Evolutionary conservation across 2,113 vertebrate genomes (phyloP), one percentile per base, ranked within the genome.

Genomic region (Psilopsiagon aurifrons): DNA sequence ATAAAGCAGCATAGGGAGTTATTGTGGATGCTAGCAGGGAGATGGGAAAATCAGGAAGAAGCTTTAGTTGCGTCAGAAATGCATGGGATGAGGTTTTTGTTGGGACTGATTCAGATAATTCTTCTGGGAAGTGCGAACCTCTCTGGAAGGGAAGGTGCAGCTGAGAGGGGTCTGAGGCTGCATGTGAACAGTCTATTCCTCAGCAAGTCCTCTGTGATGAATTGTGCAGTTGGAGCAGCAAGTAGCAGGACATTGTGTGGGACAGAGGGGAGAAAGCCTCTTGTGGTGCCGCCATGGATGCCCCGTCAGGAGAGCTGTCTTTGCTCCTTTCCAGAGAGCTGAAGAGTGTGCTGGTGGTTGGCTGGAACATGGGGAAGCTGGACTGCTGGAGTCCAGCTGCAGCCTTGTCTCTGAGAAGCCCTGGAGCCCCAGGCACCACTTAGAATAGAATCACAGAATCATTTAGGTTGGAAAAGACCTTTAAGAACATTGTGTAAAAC

Each of bases 381-480:
- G 43, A 43, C 27, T 59, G 44, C 57, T 24, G 79, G 74, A 52
- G 54, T 91, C 76, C 51, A 88, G 66, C 51, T 74, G 57, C 68
- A 57, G 24, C n/a, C 25, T 83, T 64, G 13, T 88, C 41, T 75
- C 52, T 41, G 54, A 74, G 90, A 63, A 66, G 29, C 35, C 31
- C 6, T 46, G 66, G 20, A 84, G 37, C 54, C 44, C 19, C 47
- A 75, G 57, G 51, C 80, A 81, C 51, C 43, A 13, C 52, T 81
- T 6, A 3, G 57, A 94, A 51, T 63, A 67, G 64, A 78, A 74
- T 78, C 9, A 20, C 17, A 60, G 67, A 66, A 63, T 77, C 22
- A 18, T 83, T 89, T 80, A 69, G 22, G 14, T 78, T 92, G 60
- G 27, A 88, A 85, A 82, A 85, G 23, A 85, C 13, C 35, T 90